Evolutionary conservation across 2,113 vertebrate genomes (phyloP).

Genomic region (Mungos mungo): DNA sequence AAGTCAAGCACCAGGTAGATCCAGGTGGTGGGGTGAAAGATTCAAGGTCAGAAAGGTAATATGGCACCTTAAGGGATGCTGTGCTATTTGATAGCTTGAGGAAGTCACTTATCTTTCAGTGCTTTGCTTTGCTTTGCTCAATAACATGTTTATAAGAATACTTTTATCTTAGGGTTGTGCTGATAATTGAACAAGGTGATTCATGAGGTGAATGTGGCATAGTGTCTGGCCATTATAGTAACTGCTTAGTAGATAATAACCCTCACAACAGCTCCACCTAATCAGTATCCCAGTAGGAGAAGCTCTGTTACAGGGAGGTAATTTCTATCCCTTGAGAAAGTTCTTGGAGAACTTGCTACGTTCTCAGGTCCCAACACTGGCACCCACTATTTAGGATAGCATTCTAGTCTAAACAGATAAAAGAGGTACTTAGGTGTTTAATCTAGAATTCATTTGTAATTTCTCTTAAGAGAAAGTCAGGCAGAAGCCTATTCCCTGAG

Average conservation of each 20-base stretch:
- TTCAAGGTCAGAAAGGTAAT: background rate
- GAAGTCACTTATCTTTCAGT: conserved; percentile 5
- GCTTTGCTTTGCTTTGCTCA: background rate
- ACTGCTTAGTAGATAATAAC: background rate
- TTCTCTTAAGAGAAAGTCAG: background rate
- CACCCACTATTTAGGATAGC: background rate
- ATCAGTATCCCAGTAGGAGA: background rate
- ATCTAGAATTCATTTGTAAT: too few relatives aligned
- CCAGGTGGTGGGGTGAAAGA: background rate
- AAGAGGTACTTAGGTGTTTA: background rate
- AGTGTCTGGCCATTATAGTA: background rate
- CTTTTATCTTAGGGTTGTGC: background rate
- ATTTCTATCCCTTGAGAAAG: background rate
- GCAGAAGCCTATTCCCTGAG: background rate
- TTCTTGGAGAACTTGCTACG: background rate
- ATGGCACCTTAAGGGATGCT: background rate
- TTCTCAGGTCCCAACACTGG: background rate
- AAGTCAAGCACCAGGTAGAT: background rate
- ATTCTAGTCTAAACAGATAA: background rate
- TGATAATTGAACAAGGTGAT: background rate
- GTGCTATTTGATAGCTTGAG: background rate
- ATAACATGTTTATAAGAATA: background rate
- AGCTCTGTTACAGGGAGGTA: background rate
- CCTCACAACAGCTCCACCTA: background rate
- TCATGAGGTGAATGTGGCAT: conserved; percentile 34